These are phyloP conservation scores for Tolypeutes matacus DNA, from an alignment of 2,797 vertebrate genomes.

Conservation along the genomic window DNA sequence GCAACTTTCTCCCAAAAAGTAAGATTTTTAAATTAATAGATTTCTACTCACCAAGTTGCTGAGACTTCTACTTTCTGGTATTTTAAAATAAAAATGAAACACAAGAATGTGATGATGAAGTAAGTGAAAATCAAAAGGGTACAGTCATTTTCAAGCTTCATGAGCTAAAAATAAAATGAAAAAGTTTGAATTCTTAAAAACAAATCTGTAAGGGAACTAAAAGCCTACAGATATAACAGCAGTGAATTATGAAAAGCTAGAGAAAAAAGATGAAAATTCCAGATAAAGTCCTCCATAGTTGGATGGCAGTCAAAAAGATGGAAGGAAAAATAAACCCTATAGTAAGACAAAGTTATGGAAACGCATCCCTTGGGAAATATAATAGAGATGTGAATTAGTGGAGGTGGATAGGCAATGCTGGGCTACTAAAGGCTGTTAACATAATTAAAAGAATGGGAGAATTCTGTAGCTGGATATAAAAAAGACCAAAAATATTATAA, in stretches of 20 bases:
- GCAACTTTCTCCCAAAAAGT: constrained; percentile 49
- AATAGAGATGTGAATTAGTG: neutral
- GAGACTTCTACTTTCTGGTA: constrained; percentile 78
- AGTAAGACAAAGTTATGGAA: neutral
- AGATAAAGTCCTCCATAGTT: neutral
- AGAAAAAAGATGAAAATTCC: constrained; percentile 32
- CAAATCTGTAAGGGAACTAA: constrained; percentile 66
- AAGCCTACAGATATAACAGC: constrained; percentile 40
- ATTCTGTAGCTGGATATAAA: neutral
- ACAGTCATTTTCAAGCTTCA: constrained; percentile 73
- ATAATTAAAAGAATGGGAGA: neutral
- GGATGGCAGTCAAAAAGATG: constrained; percentile 39
- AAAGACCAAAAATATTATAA: neutral
- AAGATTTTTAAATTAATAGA: constrained; percentile 67
- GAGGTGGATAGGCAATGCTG: neutral
- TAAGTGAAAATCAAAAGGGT: constrained; percentile 78
- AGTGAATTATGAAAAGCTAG: constrained; percentile 44
- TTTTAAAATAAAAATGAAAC: constrained; percentile 79
- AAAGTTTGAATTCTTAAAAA: constrained; percentile 73
- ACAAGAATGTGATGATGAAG: constrained; percentile 67
- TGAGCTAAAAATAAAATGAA: constrained; percentile 78
- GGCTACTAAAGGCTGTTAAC: neutral
- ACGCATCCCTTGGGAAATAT: neutral
- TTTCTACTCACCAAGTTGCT: constrained; percentile 23
- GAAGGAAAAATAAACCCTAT: neutral